Base-by-base conservation (phyloP, 2,797 vertebrate genomes). In the Sebastes hubbsi region DNA sequence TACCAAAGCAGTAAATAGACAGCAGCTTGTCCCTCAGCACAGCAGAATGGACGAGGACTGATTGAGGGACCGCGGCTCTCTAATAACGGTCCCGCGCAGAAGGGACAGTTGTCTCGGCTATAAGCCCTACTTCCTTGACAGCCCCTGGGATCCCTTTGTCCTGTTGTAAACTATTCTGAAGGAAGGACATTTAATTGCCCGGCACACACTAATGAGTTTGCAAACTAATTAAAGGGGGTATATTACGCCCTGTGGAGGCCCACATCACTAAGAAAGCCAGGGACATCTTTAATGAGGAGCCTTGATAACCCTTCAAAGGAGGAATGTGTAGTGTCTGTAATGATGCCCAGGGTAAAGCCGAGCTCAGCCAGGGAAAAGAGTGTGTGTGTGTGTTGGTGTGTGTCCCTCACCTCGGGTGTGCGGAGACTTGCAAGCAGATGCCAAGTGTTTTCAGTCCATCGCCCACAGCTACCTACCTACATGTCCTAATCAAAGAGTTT, bases 261-360 rank as follows among this genome's bases (percentile, higher is more conserved):
- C 91, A 86, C 91, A 90, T 89, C 92, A 89, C 92, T 90, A 93
- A 92, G 93, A 93, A 93, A 93, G 89, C 90, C 90, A 89, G 93
- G 93, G 94, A 94, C 93, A 93, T 94, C 90, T 94, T 95, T 95
- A 96, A 95, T 94, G 94, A 96, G 94, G 91, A 93, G 92, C 91
- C 94, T 95, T 95, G 95, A 95, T 95, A 95, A 94, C 94, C 94
- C 93, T 95, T 96, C 93, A 94, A 94, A 94, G 92, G 87, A 91
- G 91, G 88, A 88, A 89, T 81, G 88, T 93, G 92, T 88, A 87
- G 87, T 91, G 92, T 93, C 91, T 94, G 91, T 95, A 95, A 95
- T 94, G 93, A 94, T 94, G 92, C 92, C 92, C 91, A 77, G 86
- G 92, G 94, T 92, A 92, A 94, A 93, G 88, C 93, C 82, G 18